These are phyloP conservation scores for Agapetus fuscipes DNA, from an alignment of 2,888 invertebrate genomes.

Conservation along the genomic window DNA sequence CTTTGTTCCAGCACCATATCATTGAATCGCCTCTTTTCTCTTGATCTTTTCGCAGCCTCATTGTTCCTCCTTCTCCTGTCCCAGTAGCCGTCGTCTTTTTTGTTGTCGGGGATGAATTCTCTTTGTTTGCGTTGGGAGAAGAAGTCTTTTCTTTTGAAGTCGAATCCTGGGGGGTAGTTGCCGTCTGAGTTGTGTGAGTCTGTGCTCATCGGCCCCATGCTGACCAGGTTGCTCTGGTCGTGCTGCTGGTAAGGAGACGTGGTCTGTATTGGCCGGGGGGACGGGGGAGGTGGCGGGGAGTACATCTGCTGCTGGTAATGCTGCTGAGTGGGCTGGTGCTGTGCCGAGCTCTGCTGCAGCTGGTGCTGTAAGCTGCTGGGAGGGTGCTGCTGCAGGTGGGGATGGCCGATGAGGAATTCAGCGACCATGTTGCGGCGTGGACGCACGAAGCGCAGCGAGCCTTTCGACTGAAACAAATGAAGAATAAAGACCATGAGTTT, in stretches of 20 bases:
- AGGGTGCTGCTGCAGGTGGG: constrained; percentile 31
- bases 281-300: constrained; percentile 52
- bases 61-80: constrained; percentile 92
- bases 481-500: constrained; percentile 22
- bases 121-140: constrained; percentile 88
- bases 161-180: constrained; percentile 34
- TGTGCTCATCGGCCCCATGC: constrained; percentile 25
- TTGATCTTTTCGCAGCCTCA: constrained; percentile 91
- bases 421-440: constrained; percentile 76
- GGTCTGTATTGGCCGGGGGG: constrained; percentile 37
- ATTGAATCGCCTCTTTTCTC: constrained; percentile 93
- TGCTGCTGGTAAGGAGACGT: constrained; percentile 16
- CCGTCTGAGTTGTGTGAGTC: constrained; percentile 25
- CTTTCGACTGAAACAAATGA: constrained; percentile 39
- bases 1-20: constrained; percentile 94
- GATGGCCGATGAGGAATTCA: constrained; percentile 72
- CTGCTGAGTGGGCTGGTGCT: constrained; percentile 44
- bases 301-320: constrained; percentile 42
- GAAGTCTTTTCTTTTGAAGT: constrained; percentile 67
- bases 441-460: constrained; percentile 39
- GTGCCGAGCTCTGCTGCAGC: constrained; percentile 26
- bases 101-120: constrained; percentile 93
- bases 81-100: constrained; percentile 97
- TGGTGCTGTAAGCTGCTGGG: constrained; percentile 28
- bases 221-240: constrained; percentile 15